These are phyloP conservation scores for Saxidomus purpurata DNA, from an alignment of 1,140 invertebrate genomes.

Conservation along the genomic window DNA sequence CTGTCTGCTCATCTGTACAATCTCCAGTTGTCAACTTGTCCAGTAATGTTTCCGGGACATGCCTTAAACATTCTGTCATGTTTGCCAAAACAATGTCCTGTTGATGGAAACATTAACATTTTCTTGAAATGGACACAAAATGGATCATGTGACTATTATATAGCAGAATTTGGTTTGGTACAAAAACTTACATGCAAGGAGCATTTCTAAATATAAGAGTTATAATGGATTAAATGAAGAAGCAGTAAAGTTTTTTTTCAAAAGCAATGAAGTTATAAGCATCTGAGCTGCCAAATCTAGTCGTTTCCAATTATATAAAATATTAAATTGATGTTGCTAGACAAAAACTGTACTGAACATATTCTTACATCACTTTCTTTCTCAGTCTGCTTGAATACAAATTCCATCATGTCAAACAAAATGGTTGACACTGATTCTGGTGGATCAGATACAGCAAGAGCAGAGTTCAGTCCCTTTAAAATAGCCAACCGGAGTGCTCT, in stretches of 20 bases:
- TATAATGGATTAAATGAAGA: no score
- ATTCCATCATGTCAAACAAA: slow-evolving; percentile 69
- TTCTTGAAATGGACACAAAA: no score
- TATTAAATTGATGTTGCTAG: no score
- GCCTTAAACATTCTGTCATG: slow-evolving; percentile 79
- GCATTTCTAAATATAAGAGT: no score
- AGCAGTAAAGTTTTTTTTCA: no score
- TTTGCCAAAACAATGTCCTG: slow-evolving; percentile 57
- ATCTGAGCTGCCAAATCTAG: no score
- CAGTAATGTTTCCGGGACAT: slow-evolving; percentile 79
- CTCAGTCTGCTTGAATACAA: slow-evolving; percentile 67
- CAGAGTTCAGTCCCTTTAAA: slow-evolving; percentile 76
- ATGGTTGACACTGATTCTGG: slow-evolving; percentile 76
- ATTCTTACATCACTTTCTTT: slow-evolving; percentile 52
- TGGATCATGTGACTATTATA: no score
- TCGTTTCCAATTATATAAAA: no score
- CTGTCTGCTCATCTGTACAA: slow-evolving; percentile 60
- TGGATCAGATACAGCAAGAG: slow-evolving; percentile 77
- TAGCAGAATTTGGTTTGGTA: no score
- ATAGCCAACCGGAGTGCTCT: slow-evolving; percentile 61
- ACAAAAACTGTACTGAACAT: no score
- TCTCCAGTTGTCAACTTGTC: slow-evolving; percentile 79
- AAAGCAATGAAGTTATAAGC: no score
- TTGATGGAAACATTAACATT: background rate
- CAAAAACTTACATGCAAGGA: no score